Conservation (phyloP, 2,888 invertebrate genomes). For the Globia sparganii region DNA sequence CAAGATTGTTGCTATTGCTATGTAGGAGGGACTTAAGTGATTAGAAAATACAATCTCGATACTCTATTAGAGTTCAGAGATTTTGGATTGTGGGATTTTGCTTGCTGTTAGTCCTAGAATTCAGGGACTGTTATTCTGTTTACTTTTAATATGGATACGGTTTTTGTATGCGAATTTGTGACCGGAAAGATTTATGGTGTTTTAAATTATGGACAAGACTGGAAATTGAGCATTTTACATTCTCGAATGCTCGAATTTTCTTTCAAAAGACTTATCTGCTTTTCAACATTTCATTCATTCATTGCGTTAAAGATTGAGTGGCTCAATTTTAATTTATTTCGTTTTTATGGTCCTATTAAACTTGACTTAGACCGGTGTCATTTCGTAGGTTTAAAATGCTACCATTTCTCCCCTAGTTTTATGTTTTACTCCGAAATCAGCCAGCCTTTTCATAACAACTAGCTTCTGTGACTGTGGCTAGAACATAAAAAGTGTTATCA, state of each 20-base stretch:
- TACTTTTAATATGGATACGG: not conserved
- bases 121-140: not conserved
- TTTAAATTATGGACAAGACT: not conserved
- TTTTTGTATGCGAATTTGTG: not conserved
- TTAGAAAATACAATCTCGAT: conserved; percentile 30
- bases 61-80: not conserved
- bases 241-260: not conserved
- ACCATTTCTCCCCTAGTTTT: too few species aligned
- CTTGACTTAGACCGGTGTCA: too few species aligned
- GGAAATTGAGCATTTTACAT: not conserved
- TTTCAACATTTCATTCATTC: too few species aligned
- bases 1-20: not conserved
- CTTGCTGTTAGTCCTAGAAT: not conserved
- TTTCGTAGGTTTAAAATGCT: too few species aligned
- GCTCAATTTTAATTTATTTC: too few species aligned
- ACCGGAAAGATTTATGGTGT: too few species aligned
- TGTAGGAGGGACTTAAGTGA: not conserved
- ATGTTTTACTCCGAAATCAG: too few species aligned
- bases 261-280: not conserved
- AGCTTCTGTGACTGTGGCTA: too few species aligned
- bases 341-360: too few species aligned
- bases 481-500: too few species aligned
- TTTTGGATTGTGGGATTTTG: not conserved
- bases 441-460: too few species aligned
- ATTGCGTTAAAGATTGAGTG: too few species aligned